Evolutionary conservation across 2,113 vertebrate species (phyloP), one percentile per base, ranked within the genome.

Genomic region (Silurus asotus): DNA sequence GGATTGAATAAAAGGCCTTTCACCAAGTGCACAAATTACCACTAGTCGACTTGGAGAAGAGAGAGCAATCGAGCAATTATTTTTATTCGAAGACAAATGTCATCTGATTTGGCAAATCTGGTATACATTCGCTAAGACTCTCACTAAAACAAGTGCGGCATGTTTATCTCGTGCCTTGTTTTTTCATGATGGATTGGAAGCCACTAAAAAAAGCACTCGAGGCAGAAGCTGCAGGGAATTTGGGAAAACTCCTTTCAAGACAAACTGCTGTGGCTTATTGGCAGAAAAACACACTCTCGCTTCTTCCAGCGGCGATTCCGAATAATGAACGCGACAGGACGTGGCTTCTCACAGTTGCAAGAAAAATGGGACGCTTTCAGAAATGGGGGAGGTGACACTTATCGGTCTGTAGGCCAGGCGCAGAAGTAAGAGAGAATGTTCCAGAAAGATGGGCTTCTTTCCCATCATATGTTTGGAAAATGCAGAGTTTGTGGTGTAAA

Each of bases 211-310:
- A 82, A 53, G 28, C 56, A 80, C 72, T 67, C 2, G 25, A 77
- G 70, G 70, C 70, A 37, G 67, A 20, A 62, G 55, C 48, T 23
- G 85, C 49, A 28, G 59, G 51, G 56, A 59, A 81, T 86, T 75
- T 65, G 62, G 58, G 69, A 86, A 25, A 74, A 74, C 79, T 82
- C 79, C 79, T 72, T 70, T 70, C 49, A 58, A 82, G 85, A 82
- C 56, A 75, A 82, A 74, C 67, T 61, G 56, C 55, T 81, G 84
- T 51, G 59, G 69, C 59, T 87, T 78, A 28, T 28, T 87, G 85
- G 61, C 72, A 81, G 25, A 76, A 86, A 55, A 70, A 59, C 65
- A 72, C 67, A 37, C 79, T 86, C 25, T 75, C 10, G 2, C 10
- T 75, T 81, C 59, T 28, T 86, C 67, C 55, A 13, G 15, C 2